phyloP scores from a whole-genome alignment of 2,797 vertebrate species.

The Cacajao melanocephalus region DNA sequence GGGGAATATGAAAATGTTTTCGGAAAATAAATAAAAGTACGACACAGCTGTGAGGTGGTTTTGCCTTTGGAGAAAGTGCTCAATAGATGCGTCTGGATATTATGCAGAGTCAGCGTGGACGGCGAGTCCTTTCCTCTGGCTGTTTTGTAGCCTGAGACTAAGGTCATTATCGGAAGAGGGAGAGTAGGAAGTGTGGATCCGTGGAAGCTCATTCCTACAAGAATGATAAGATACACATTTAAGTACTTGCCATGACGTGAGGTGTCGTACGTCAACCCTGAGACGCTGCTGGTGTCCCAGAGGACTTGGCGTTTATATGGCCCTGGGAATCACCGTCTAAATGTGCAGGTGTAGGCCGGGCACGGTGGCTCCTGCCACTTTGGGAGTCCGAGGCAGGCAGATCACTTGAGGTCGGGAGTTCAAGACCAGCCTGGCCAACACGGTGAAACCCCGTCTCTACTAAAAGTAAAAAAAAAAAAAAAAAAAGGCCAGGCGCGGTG shows the following conservation, averaged over 20 bases:
- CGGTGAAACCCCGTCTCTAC: neutral
- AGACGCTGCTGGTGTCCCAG: neutral
- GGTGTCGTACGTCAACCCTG: neutral
- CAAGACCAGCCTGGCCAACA: neutral
- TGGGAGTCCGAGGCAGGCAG: rapidly evolving
- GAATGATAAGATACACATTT: neutral
- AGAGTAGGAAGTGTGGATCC: neutral
- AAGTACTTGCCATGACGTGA: neutral
- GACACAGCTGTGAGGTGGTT: neutral
- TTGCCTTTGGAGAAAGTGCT: slow-evolving; percentile 54
- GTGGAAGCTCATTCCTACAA: neutral
- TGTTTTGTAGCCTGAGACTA: slow-evolving; percentile 24
- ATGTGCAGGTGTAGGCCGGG: neutral
- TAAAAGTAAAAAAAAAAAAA: neutral
- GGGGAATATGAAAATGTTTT: slow-evolving; percentile 3
- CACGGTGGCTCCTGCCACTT: neutral
- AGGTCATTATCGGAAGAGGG: neutral
- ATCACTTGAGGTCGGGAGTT: neutral
- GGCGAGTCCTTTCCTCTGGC: neutral
- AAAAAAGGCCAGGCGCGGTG: neutral
- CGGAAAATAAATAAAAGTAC: neutral
- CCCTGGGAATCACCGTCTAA: neutral
- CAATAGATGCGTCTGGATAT: slow-evolving; percentile 33
- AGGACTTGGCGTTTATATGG: neutral
- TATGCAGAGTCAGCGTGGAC: slow-evolving; percentile 18